phyloP scores from a whole-genome alignment of 1,140 invertebrate species.

The Elymnias hypermnestra region DNA sequence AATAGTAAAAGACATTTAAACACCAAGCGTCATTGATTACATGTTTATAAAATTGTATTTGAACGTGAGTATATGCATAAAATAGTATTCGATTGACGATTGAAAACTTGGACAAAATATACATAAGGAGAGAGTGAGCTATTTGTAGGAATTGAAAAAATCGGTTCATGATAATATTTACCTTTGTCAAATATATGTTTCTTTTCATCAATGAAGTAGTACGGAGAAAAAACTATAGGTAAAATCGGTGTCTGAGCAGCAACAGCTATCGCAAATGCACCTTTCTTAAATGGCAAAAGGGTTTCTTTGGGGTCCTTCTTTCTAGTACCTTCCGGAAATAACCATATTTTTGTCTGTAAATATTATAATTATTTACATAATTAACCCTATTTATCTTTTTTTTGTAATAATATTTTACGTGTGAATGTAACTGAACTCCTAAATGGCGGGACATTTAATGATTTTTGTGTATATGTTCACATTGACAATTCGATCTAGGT shows the following conservation, averaged over 20 bases:
- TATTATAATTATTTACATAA: neutral
- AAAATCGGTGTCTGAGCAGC: conserved; percentile 83
- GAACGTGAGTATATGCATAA: too few relatives aligned
- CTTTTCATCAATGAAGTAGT: conserved; percentile 73
- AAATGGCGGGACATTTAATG: too few relatives aligned
- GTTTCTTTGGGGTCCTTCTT: conserved; percentile 57
- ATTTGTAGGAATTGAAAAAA: too few relatives aligned
- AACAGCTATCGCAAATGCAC: conserved; percentile 86
- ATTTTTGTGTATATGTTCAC: too few relatives aligned
- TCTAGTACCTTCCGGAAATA: conserved; percentile 80
- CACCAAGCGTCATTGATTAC: neutral
- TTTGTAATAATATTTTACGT: too few relatives aligned
- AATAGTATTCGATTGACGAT: too few relatives aligned
- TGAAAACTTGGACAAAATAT: too few relatives aligned
- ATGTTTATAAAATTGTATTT: neutral
- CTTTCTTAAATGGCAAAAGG: conserved; percentile 81
- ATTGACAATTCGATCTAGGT: too few relatives aligned
- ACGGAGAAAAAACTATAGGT: conserved; percentile 85
- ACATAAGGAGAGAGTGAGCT: neutral
- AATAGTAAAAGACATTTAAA: too few relatives aligned
- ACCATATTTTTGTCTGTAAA: conserved; percentile 79
- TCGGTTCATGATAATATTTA: conserved; percentile 18
- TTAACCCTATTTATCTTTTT: neutral
- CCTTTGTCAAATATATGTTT: conserved; percentile 66
- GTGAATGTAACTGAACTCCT: too few relatives aligned